Evolutionary conservation across 2,113 vertebrate species (phyloP).

Genomic region (Mola mola): DNA sequence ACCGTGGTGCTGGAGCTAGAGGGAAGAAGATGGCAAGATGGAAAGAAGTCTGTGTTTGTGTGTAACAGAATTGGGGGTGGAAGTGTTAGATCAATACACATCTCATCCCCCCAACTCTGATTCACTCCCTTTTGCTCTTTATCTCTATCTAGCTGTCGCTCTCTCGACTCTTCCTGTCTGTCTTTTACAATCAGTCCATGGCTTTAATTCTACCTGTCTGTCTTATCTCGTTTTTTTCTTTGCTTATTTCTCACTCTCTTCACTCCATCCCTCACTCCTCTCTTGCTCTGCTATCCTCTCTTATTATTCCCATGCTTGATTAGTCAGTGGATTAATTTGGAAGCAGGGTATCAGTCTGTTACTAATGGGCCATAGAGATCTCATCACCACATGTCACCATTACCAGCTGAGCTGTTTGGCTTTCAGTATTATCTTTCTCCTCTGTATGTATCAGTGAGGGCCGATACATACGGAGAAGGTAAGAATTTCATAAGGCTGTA

Average conservation of each 20-base stretch:
- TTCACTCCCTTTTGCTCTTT: slow-evolving; percentile 59
- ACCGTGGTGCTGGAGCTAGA: slow-evolving; percentile 73
- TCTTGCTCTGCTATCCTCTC: slow-evolving; percentile 56
- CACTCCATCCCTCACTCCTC: slow-evolving; percentile 37
- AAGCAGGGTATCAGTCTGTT: slow-evolving; percentile 80
- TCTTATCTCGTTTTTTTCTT: slow-evolving; percentile 48
- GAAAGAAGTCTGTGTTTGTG: slow-evolving; percentile 29
- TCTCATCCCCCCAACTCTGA: slow-evolving; percentile 58
- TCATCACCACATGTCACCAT: slow-evolving; percentile 76
- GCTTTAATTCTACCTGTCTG: slow-evolving; percentile 74
- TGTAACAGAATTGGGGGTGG: slow-evolving; percentile 59
- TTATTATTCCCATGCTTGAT: slow-evolving; percentile 81
- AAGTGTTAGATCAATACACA: slow-evolving; percentile 70
- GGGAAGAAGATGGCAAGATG: slow-evolving; percentile 21
- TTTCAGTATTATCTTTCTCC: slow-evolving; percentile 67
- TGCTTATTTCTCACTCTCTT: slow-evolving; percentile 31
- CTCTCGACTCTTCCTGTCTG: slow-evolving; percentile 58
- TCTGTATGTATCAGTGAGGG: slow-evolving; percentile 32
- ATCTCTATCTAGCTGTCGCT: slow-evolving; percentile 67
- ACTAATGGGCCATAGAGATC: slow-evolving; percentile 82
- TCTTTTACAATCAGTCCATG: slow-evolving; percentile 65
- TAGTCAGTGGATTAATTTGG: slow-evolving; percentile 82
- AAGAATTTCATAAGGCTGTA: slow-evolving; percentile 35
- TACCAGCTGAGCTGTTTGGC: slow-evolving; percentile 77
- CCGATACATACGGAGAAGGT: background rate